Evolutionary conservation across 2,797 vertebrate species (phyloP), one percentile per base, ranked within the genome.

Genomic region (Bovichtus variegatus): DNA sequence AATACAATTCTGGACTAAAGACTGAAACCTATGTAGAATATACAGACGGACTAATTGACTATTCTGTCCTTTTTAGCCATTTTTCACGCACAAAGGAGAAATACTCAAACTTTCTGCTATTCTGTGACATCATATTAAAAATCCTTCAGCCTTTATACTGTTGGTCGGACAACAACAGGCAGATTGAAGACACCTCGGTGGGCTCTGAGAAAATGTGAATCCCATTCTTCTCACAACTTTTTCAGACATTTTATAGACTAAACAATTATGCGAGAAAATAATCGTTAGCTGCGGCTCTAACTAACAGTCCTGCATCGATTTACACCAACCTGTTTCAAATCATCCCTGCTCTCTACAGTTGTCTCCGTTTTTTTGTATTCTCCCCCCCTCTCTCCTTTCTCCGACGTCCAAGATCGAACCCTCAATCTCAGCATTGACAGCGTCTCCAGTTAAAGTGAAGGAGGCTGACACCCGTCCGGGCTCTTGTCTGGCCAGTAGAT

Each of bases 401-500:
- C 29, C 50, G 6, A 16, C 59, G 0, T 49, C 12, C 15, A 15
- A 15, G 53, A 78, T 80, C 19, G 27, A 76, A 76, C 12, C 15
- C 18, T 43, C 50, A 5, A 13, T 68, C 23, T 9, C 29, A 9
- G 58, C 74, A 68, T 41, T 3, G 78, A 64, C 79, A 0, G 53
- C 27, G 8, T 34, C 67, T 50, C 49, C 41, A 36, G 58, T 65
- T 60, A 49, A 61, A 77, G 31, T 12, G 54, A 73, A 57, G 62
- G 55, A 4, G 47, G 44, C 76, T 67, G 66, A 65, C 41, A 25
- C 46, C 34, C 4, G 49, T 50, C 49, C 0, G 31, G 74, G 63
- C 38, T 70, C 76, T 78, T 78, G 72, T 79, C 82, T 11, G 43
- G 10, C 50, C 41, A 67, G 60, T 66, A 78, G 82, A 78, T 83